Percentiles rank a stretch among this genome's conserved stretches.
Evolutionary conservation across 2,113 vertebrate species (phyloP).

Genomic region (Phrynocephalus versicolor): DNA sequence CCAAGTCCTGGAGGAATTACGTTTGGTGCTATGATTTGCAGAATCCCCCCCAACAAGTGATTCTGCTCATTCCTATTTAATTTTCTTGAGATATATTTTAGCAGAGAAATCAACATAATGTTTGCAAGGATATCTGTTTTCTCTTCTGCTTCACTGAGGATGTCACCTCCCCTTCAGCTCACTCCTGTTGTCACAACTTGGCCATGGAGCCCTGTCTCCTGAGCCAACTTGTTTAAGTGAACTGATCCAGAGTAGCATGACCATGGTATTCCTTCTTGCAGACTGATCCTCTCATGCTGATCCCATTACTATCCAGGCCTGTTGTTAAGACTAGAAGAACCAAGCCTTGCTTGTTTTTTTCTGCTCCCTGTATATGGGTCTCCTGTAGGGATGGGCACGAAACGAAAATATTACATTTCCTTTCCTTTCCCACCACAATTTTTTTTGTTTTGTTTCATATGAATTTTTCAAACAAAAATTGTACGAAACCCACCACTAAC

Average conservation of each 20-base stretch:
- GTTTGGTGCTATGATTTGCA: too few species aligned
- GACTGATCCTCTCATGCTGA: background rate
- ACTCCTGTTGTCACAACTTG: background rate
- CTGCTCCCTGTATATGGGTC: background rate
- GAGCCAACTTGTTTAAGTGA: background rate
- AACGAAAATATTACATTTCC: too few species aligned
- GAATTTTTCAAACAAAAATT: too few species aligned
- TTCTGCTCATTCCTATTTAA: slow-evolving; percentile 23
- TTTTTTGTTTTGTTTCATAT: too few species aligned
- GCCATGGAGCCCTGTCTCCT: background rate
- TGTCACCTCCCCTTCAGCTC: background rate
- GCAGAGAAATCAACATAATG: slow-evolving; percentile 23
- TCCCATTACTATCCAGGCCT: background rate
- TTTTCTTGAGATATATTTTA: slow-evolving; percentile 22
- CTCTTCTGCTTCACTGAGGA: background rate
- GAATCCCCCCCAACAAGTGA: too few species aligned
- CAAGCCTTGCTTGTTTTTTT: background rate
- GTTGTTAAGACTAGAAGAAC: background rate
- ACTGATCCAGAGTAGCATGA: background rate
- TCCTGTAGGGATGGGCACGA: too few species aligned
- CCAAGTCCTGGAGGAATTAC: too few species aligned
- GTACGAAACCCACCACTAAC: too few species aligned
- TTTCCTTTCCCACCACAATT: too few species aligned
- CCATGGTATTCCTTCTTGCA: background rate
- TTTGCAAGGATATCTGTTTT: background rate